These are phyloP conservation scores for Oenanthe oenanthe DNA, from an alignment of 2,113 vertebrate genomes.

Conservation along the genomic window DNA sequence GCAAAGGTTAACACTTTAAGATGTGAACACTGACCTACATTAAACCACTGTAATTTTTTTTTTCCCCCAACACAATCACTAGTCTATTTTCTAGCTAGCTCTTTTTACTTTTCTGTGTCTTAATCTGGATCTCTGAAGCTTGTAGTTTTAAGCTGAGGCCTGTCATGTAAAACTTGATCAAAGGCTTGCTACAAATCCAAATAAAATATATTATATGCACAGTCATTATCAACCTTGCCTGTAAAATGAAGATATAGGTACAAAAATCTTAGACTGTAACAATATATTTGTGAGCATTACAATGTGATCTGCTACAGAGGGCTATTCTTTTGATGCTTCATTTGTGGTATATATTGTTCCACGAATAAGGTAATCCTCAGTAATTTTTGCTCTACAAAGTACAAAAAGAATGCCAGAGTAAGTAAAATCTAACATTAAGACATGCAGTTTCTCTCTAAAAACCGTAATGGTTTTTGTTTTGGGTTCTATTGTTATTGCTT, in stretches of 20 bases:
- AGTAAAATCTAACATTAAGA: not conserved
- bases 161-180: constrained; percentile 56
- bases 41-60: not conserved
- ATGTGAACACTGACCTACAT: not conserved
- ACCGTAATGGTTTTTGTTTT: rapidly evolving
- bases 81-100: constrained; percentile 9
- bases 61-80: not conserved
- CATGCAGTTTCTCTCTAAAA: not conserved
- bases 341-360: constrained; percentile 36
- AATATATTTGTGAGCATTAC: constrained; percentile 39
- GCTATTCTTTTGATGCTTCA: constrained; percentile 33
- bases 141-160: constrained; percentile 39
- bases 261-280: not conserved
- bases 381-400: constrained; percentile 2
- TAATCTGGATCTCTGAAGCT: constrained; percentile 43
- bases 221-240: constrained; percentile 33
- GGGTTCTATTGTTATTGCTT: not conserved
- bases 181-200: constrained; percentile 55
- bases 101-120: constrained; percentile 18
- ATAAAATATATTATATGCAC: constrained; percentile 34
- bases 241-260: constrained; percentile 43
- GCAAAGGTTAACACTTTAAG: not conserved
- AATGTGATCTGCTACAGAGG: constrained; percentile 25
- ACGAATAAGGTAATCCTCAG: constrained; percentile 17
- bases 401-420: not conserved